Evolutionary conservation across 1,140 invertebrate species (phyloP), one percentile per base, ranked within the genome.

Genomic region (Cherax destructor): DNA sequence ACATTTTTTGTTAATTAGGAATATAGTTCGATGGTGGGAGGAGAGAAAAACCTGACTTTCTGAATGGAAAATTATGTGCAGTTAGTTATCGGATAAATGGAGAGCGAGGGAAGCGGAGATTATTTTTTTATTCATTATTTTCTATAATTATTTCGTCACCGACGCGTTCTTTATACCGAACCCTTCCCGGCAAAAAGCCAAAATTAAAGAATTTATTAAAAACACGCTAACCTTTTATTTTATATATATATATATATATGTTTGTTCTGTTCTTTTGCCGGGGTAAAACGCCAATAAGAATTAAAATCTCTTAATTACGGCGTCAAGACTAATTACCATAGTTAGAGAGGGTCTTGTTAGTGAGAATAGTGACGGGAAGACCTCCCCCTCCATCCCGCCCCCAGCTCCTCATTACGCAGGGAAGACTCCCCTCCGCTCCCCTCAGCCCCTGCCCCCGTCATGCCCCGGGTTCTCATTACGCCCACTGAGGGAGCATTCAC

Each of bases 271-370:
- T 41, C 30, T 2, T 41, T 41, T 41, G 0, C 30, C 56, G 56
- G 9, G 21, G 21, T 18, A 21, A 74, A 74, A 74, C 7, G 9
- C 24, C 21, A 74, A 21, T 24, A 74, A 74, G 59, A 69, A 30
- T 83, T 47, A 83, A 83, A 83, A 69, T 59, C 59, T 69, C 81
- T 83, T 83, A 83, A 83, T 83, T 83, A 41, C 69, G 69, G 81
- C 81, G 81, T 83, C 61, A 9, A 47, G 81, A 21, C 81, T 69
- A 83, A 83, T 83, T 83, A 49, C 81, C 81, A 65, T 83, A 65
- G 81, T 83, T 83, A 83, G 81, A 21, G 61, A 83, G 80, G 80
- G 24, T 41, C 24, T 83, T 56, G 81, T 61, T 41, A 83, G 59
- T 69, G 81, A 69, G 81, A 69, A 83, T 83, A 61, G 69, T 83